Evolutionary conservation across 2,113 vertebrate species (phyloP).

Genomic region (Larimichthys polyactis): DNA sequence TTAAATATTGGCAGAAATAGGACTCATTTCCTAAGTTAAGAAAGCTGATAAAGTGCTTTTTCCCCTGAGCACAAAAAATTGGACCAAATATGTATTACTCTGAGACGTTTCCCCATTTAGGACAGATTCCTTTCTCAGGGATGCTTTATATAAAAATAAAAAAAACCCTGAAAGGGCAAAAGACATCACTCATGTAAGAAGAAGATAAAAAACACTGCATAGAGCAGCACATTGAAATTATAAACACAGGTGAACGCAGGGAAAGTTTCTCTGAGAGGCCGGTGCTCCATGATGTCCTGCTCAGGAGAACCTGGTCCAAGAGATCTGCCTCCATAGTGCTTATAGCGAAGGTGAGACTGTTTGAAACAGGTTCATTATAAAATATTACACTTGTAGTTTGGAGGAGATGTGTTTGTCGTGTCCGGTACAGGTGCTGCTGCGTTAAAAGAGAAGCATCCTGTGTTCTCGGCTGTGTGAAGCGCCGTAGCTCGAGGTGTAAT

Average conservation of each 20-base stretch:
- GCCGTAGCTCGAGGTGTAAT: constrained; percentile 27
- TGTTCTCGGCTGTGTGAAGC: constrained; percentile 6
- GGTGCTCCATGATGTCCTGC: background rate
- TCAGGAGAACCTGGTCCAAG: background rate
- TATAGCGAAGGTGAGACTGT: background rate
- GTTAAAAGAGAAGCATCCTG: constrained; percentile 21
- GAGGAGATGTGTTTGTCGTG: background rate
- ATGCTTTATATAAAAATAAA: background rate
- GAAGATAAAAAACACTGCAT: background rate
- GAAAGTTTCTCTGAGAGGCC: no score
- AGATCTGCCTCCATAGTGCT: background rate
- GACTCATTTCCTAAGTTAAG: constrained; percentile 28
- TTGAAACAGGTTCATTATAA: constrained; percentile 20
- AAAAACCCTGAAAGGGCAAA: background rate
- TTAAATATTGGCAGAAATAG: constrained; percentile 19
- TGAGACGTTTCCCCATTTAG: background rate
- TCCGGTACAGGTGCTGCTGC: constrained; percentile 17
- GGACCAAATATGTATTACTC: background rate
- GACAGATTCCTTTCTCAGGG: background rate
- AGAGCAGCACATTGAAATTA: background rate
- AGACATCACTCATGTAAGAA: background rate
- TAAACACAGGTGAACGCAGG: background rate
- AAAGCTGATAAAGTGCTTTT: constrained; percentile 42
- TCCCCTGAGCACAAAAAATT: constrained; percentile 10
- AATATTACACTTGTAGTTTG: constrained; percentile 3